These are phyloP conservation scores for Tetrao urogallus DNA, from an alignment of 2,113 vertebrate species.

Conservation along the genomic window DNA sequence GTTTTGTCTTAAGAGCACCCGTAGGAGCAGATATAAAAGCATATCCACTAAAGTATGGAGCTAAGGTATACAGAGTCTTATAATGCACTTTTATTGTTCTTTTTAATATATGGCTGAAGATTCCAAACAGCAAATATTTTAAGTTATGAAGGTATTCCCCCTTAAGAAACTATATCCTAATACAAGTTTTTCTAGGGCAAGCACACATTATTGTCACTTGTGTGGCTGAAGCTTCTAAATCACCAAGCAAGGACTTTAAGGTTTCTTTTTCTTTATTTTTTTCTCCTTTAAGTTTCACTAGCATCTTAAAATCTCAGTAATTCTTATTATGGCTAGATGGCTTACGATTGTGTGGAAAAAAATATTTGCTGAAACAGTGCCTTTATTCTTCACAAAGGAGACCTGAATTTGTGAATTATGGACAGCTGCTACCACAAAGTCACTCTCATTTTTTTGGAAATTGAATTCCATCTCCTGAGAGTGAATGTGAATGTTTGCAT, in stretches of 20 bases:
- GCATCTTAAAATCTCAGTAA: background rate
- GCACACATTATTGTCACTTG: background rate
- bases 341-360: background rate
- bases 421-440: background rate
- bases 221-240: background rate
- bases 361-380: background rate
- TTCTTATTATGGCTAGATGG: background rate
- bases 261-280: background rate
- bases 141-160: background rate
- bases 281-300: background rate
- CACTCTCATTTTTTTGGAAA: background rate
- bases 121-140: background rate
- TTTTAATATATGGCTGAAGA: background rate
- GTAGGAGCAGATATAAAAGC: background rate
- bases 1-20: background rate
- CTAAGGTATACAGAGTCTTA: background rate
- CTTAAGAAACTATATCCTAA: background rate
- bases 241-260: background rate
- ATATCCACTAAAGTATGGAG: background rate
- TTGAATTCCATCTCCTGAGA: slow-evolving; percentile 2
- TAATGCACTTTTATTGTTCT: background rate
- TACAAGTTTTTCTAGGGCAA: background rate
- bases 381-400: slow-evolving; percentile 10
- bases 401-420: background rate
- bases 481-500: background rate